Conservation (phyloP, 2,888 invertebrate species). For the Gnatocerus cornutus region DNA sequence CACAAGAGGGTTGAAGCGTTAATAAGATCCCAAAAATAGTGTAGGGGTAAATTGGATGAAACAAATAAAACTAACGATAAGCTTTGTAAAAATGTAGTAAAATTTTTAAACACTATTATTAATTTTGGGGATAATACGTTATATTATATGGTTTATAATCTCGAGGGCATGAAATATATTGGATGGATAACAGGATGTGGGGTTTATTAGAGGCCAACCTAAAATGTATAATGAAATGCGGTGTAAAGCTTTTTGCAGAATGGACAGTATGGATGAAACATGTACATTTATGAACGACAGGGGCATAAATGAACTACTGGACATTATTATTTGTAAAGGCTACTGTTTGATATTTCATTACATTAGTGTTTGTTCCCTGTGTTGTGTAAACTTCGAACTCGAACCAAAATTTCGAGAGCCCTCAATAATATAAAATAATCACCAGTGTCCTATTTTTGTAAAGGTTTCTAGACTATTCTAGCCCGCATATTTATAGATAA, state of each 20-base stretch:
- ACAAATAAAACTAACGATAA: slow-evolving; percentile 36
- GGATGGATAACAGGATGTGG: slow-evolving; percentile 7
- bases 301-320: slow-evolving; percentile 16
- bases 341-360: slow-evolving; percentile 26
- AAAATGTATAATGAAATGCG: slow-evolving; percentile 39
- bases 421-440: too few relatives aligned
- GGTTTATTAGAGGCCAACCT: slow-evolving; percentile 28
- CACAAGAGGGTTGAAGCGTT: slow-evolving; percentile 36
- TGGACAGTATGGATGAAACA: slow-evolving; percentile 30
- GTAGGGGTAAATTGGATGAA: slow-evolving; percentile 31
- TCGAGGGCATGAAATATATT: slow-evolving; percentile 12
- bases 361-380: slow-evolving; percentile 13
- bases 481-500: too few relatives aligned
- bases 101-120: slow-evolving; percentile 21
- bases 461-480: too few relatives aligned
- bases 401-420: too few relatives aligned
- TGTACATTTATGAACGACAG: slow-evolving; percentile 29
- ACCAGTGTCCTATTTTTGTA: too few relatives aligned
- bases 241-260: slow-evolving; percentile 30
- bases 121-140: slow-evolving; percentile 17
- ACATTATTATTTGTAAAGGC: slow-evolving; percentile 22
- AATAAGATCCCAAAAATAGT: slow-evolving; percentile 24
- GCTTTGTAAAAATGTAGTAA: slow-evolving; percentile 25
- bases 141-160: not conserved
- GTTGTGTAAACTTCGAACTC: not conserved